phyloP scores from a whole-genome alignment of 2,113 vertebrate species.

The Corynorhinus townsendii region DNA sequence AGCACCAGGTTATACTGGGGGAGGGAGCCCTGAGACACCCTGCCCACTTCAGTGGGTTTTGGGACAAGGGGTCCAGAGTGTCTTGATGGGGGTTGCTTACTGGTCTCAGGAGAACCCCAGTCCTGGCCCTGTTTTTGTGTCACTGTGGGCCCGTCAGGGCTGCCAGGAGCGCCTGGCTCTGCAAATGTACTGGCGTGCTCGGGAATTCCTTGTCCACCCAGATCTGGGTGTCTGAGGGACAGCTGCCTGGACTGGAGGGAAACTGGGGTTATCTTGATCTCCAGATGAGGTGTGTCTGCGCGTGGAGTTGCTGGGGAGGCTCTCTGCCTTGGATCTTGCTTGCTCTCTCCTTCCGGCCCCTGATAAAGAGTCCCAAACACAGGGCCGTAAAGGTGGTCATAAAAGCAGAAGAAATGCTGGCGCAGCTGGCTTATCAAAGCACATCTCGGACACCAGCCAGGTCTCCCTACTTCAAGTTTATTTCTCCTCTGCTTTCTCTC shows the following conservation, averaged over 20 bases:
- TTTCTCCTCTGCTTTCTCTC: constrained; percentile 88
- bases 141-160: constrained; percentile 56
- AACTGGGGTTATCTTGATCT: constrained; percentile 91
- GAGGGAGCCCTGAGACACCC: background rate
- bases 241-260: constrained; percentile 76
- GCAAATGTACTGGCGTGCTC: constrained; percentile 88
- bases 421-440: constrained; percentile 82
- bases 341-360: constrained; percentile 84
- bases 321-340: constrained; percentile 83
- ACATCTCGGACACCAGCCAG: constrained; percentile 82
- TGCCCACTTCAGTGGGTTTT: background rate
- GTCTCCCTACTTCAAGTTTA: constrained; percentile 89
- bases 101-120: background rate
- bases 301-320: constrained; percentile 83
- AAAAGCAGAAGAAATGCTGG: constrained; percentile 87
- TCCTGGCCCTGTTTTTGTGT: constrained; percentile 37
- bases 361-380: constrained; percentile 91
- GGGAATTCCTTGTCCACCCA: constrained; percentile 87
- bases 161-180: constrained; percentile 65
- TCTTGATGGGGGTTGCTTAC: background rate
- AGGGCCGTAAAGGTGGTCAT: constrained; percentile 88
- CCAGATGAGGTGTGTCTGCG: constrained; percentile 90
- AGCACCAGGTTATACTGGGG: background rate
- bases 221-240: constrained; percentile 84
- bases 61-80: background rate